These are phyloP conservation scores for Himalopsyche tibetana DNA, from an alignment of 2,888 invertebrate genomes.

Conservation along the genomic window DNA sequence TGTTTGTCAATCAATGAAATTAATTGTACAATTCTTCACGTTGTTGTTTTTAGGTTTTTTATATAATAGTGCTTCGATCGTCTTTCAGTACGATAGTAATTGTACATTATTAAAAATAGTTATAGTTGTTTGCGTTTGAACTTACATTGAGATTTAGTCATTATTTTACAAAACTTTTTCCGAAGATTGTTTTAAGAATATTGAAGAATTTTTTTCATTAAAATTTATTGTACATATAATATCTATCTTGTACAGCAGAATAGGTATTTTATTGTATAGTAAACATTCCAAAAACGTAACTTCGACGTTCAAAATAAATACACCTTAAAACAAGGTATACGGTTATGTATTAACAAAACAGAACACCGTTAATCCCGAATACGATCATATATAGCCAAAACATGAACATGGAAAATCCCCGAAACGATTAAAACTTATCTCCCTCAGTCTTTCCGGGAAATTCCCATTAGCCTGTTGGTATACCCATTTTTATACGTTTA, in stretches of 20 bases:
- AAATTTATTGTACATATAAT: neutral
- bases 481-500: slow-evolving; percentile 39
- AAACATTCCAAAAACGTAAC: neutral
- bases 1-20: no score
- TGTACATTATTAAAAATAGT: no score
- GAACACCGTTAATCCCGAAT: slow-evolving; percentile 18
- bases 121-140: no score
- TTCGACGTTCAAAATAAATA: neutral
- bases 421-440: slow-evolving; percentile 55
- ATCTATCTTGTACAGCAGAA: neutral
- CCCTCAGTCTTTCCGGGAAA: slow-evolving; percentile 34
- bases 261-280: neutral
- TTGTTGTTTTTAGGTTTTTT: no score
- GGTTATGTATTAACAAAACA: slow-evolving; percentile 14
- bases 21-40: no score
- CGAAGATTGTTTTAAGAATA: no score
- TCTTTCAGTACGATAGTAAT: no score
- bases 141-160: no score
- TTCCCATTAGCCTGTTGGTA: slow-evolving; percentile 49
- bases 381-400: slow-evolving; percentile 36
- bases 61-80: no score
- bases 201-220: neutral
- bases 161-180: no score
- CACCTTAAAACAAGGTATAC: neutral
- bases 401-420: slow-evolving; percentile 46